phyloP scores from a whole-genome alignment of 2,797 vertebrate genomes.

The Oceanodroma leucorhoa region DNA sequence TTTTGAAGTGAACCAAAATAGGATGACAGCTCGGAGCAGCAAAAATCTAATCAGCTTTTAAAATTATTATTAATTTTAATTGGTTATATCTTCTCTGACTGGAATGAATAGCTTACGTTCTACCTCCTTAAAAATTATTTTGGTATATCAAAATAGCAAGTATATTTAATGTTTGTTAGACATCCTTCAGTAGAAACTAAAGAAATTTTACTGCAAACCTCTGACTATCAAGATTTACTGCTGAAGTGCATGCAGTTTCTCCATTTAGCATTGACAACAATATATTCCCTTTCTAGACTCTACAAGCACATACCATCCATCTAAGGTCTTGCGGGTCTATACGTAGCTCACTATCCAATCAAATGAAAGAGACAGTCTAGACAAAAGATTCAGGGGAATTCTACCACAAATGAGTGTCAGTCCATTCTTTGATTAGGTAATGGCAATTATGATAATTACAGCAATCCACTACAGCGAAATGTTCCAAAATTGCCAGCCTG shows the following conservation, averaged over 20 bases:
- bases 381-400: not conserved
- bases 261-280: not conserved
- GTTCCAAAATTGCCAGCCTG: slow-evolving; percentile 6
- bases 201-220: not conserved
- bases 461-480: slow-evolving; percentile 8
- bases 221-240: not conserved
- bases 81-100: not conserved
- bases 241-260: not conserved
- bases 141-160: not conserved
- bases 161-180: not conserved
- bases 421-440: slow-evolving; percentile 41
- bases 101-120: not conserved
- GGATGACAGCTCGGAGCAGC: not conserved
- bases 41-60: not conserved
- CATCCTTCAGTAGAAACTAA: not conserved
- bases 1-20: not conserved
- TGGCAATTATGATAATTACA: slow-evolving; percentile 48
- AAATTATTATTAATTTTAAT: not conserved
- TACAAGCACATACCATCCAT: not conserved
- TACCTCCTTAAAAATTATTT: not conserved
- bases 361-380: not conserved
- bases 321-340: not conserved
- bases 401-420: not conserved
- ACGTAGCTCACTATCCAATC: not conserved
- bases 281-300: not conserved